These are phyloP conservation scores for Colletes latitarsis DNA, from an alignment of 1,140 invertebrate species.

Conservation along the genomic window DNA sequence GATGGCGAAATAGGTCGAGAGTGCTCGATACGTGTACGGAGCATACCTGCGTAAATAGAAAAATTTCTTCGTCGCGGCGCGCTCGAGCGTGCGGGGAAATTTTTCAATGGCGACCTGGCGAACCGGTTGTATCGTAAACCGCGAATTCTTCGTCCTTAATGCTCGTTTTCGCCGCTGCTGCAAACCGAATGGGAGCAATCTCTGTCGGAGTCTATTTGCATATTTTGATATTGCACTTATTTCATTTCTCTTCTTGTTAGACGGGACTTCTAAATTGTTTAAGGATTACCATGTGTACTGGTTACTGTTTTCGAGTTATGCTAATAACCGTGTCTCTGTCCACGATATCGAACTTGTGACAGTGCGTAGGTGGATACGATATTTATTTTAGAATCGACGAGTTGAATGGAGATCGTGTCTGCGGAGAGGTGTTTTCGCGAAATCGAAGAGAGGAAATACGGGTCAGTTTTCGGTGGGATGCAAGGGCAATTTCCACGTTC, in stretches of 20 bases:
- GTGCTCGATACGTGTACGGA: background rate
- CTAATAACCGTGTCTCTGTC: too few relatives aligned
- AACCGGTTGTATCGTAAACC: background rate
- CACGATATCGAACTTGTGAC: too few relatives aligned
- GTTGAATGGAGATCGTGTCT: too few relatives aligned
- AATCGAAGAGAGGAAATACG: too few relatives aligned
- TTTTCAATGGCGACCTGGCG: background rate
- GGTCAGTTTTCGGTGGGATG: background rate
- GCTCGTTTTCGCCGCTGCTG: background rate
- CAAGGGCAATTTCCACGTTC: conserved; percentile 3
- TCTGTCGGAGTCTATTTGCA: background rate
- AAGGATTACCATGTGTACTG: too few relatives aligned
- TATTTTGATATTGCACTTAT: background rate
- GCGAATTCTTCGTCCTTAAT: background rate
- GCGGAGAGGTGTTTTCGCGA: too few relatives aligned
- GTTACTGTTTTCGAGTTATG: too few relatives aligned
- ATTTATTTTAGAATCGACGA: too few relatives aligned
- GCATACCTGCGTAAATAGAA: conserved; percentile 20
- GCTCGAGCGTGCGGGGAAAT: background rate
- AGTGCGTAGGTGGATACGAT: too few relatives aligned
- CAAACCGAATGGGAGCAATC: too few relatives aligned
- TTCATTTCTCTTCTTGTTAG: too few relatives aligned
- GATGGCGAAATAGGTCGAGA: conserved; percentile 12
- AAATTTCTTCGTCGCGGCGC: conserved; percentile 1
- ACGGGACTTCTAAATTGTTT: too few relatives aligned